Evolutionary conservation across 2,113 vertebrate species (phyloP).

Genomic region (Fulmarus glacialis): DNA sequence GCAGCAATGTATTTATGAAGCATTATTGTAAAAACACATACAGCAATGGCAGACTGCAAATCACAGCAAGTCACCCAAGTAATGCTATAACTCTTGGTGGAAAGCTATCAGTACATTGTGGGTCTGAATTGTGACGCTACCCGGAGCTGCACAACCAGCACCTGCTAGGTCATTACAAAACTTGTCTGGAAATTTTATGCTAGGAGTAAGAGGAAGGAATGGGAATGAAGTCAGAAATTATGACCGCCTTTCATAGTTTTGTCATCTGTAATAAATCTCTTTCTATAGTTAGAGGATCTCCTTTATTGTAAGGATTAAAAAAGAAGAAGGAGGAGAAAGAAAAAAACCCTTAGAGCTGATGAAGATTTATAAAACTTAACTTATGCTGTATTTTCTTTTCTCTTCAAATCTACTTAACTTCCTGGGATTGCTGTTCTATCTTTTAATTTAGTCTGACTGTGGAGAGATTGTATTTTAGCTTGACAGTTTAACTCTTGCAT

Average conservation of each 20-base stretch:
- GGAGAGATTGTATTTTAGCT: constrained; percentile 15
- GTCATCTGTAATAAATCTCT: constrained; percentile 56
- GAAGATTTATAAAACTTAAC: constrained; percentile 9
- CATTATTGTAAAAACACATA: constrained; percentile 24
- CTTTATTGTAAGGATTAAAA: constrained; percentile 40
- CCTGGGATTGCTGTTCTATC: not conserved
- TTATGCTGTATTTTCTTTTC: constrained; percentile 6
- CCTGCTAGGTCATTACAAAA: constrained; percentile 46
- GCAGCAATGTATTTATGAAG: constrained; percentile 23
- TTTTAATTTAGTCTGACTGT: constrained; percentile 40
- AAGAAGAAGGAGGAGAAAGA: not conserved
- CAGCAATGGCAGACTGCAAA: not conserved
- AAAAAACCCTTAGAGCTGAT: not conserved
- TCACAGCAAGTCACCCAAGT: not conserved
- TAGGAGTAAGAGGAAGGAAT: not conserved
- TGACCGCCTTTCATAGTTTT: constrained; percentile 37
- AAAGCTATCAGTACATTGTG: not conserved
- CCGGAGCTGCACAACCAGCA: not conserved
- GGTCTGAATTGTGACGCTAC: constrained; percentile 3
- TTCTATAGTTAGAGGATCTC: constrained; percentile 30
- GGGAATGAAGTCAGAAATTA: constrained; percentile 51
- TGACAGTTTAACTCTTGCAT: constrained; percentile 43
- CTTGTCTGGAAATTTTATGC: constrained; percentile 55
- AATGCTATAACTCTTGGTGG: not conserved
- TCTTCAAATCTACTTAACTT: constrained; percentile 17